These are phyloP conservation scores for Melanaphis sacchari DNA, from an alignment of 1,140 invertebrate genomes.

Conservation along the genomic window DNA sequence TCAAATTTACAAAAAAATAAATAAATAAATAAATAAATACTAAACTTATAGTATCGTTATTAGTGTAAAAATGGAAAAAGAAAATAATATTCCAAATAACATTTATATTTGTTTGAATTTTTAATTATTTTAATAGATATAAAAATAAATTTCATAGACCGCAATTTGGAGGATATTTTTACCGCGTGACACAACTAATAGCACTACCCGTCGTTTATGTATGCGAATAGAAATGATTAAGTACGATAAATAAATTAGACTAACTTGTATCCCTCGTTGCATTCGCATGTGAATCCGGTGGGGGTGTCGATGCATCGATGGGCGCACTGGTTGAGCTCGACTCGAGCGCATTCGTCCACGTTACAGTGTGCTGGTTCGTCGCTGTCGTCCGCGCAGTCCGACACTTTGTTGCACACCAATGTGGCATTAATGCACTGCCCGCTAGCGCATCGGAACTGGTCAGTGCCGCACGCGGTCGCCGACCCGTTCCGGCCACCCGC, in stretches of 20 bases:
- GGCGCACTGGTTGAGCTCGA: constrained; percentile 92
- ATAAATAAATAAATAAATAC: no score
- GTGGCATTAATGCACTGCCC: constrained; percentile 86
- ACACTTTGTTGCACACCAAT: constrained; percentile 92
- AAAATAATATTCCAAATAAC: no score
- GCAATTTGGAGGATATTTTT: no score
- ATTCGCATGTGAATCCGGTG: constrained; percentile 93
- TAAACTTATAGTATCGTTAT: no score
- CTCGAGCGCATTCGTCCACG: constrained; percentile 91
- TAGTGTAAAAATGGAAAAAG: no score
- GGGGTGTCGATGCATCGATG: constrained; percentile 94
- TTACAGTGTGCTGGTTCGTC: constrained; percentile 95
- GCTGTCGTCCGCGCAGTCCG: constrained; percentile 89
- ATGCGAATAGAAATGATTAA: not conserved
- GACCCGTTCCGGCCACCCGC: not conserved
- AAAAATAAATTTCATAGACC: no score
- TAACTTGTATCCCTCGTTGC: constrained; percentile 89
- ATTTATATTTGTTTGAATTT: no score
- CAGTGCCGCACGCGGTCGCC: constrained; percentile 70
- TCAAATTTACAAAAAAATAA: no score
- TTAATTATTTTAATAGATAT: no score
- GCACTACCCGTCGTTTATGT: no score
- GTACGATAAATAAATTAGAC: not conserved
- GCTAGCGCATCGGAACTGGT: constrained; percentile 85
- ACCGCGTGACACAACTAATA: no score